These are phyloP conservation scores for Pammene fasciana DNA, from an alignment of 2,888 invertebrate species.

Conservation along the genomic window DNA sequence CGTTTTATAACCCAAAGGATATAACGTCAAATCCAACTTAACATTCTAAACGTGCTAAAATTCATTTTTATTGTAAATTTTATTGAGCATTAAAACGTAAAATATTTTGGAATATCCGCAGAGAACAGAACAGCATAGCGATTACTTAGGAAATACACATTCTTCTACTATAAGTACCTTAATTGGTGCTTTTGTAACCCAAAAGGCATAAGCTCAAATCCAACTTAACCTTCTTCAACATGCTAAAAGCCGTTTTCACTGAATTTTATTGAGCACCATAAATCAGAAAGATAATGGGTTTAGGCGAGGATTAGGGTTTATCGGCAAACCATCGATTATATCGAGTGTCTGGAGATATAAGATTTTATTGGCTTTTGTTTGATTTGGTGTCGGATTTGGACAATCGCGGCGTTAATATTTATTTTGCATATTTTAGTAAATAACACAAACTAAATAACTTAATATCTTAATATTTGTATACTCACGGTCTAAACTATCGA, in stretches of 20 bases:
- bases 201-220: not conserved
- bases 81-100: no score
- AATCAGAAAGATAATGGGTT: conserved; percentile 9
- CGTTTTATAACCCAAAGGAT: not conserved
- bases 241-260: not conserved
- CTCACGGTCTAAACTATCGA: no score
- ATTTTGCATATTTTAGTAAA: no score
- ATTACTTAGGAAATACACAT: no score
- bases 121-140: no score
- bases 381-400: not conserved
- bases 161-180: no score
- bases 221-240: not conserved
- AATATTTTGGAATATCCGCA: no score
- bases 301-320: conserved; percentile 1
- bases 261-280: conserved; percentile 16
- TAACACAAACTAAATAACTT: no score
- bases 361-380: conserved; percentile 2
- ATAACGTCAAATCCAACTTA: not conserved
- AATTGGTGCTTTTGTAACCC: not conserved
- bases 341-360: not conserved
- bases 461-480: no score
- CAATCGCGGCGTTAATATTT: no score
- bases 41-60: not conserved
- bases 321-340: conserved; percentile 15
- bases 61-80: no score